These are phyloP conservation scores for Himalopsyche kuldschensis DNA, from an alignment of 2,888 invertebrate species.

Conservation along the genomic window DNA sequence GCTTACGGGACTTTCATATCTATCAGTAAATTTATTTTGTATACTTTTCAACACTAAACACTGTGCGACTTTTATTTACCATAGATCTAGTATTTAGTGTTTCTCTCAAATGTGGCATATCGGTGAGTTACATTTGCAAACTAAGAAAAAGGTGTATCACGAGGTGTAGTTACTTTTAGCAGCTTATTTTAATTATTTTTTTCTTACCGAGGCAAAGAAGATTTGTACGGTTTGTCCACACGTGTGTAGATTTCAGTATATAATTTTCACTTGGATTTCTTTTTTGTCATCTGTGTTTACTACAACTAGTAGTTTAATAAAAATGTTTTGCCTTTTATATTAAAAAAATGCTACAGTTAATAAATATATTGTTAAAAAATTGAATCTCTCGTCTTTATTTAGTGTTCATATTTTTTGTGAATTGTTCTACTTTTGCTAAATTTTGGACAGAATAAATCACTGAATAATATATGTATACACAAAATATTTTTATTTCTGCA, in stretches of 20 bases:
- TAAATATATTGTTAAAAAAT: conserved; percentile 38
- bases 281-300: neutral
- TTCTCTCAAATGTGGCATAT: neutral
- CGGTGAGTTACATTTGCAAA: neutral
- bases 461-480: no score
- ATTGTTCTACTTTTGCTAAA: no score
- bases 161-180: neutral
- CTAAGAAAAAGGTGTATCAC: neutral
- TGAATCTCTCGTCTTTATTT: neutral
- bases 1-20: neutral
- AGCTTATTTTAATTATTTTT: neutral
- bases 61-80: neutral
- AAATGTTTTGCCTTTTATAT: conserved; percentile 39
- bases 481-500: no score
- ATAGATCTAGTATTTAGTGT: neutral
- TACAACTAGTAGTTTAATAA: neutral
- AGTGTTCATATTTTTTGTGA: no score
- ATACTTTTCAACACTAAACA: neutral
- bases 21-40: neutral
- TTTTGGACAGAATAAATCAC: no score
- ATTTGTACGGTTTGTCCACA: neutral
- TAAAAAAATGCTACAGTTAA: conserved; percentile 32
- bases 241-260: neutral
- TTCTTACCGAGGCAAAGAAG: neutral
- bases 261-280: neutral